phyloP scores from a whole-genome alignment of 1,140 invertebrate species.

The Hydropsyche tenuis region DNA sequence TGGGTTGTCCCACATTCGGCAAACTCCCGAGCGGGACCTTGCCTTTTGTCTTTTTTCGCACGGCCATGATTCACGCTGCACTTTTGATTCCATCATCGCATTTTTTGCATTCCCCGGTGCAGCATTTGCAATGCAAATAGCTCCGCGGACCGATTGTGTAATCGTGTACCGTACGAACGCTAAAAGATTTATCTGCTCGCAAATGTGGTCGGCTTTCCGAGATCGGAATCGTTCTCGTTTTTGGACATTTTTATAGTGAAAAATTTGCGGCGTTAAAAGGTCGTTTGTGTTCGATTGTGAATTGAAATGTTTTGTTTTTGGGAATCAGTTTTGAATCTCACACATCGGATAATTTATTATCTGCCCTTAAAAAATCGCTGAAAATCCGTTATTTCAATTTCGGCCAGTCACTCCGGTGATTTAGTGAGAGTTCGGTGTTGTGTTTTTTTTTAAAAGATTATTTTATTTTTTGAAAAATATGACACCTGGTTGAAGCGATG shows the following conservation, averaged over 20 bases:
- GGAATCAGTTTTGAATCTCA: no score
- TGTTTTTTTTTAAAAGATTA: background rate
- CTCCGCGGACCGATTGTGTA: background rate
- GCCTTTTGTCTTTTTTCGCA: slow-evolving; percentile 22
- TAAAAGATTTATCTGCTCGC: slow-evolving; percentile 17
- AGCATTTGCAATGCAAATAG: slow-evolving; percentile 26
- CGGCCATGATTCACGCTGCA: slow-evolving; percentile 29
- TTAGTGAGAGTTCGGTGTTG: background rate
- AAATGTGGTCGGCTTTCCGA: background rate
- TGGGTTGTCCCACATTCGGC: slow-evolving; percentile 5
- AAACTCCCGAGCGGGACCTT: background rate
- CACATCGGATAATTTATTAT: no score
- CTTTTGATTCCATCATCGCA: slow-evolving; percentile 25
- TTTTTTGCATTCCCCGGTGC: slow-evolving; percentile 19
- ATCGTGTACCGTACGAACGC: background rate
- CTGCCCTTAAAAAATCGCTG: no score
- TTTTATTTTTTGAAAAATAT: background rate
- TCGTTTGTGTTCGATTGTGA: background rate
- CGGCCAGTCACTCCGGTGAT: background rate
- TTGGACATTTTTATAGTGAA: no score
- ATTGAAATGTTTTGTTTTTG: no score
- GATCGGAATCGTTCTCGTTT: background rate
- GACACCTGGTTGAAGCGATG: slow-evolving; percentile 31
- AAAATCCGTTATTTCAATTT: slow-evolving; percentile 1
- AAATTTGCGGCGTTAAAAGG: background rate